Evolutionary conservation across 30 jellyfish, hydroid and myxozoan species (phyloP), one percentile per base, ranked within the genome.

Genomic region (Turritopsis rubra): DNA sequence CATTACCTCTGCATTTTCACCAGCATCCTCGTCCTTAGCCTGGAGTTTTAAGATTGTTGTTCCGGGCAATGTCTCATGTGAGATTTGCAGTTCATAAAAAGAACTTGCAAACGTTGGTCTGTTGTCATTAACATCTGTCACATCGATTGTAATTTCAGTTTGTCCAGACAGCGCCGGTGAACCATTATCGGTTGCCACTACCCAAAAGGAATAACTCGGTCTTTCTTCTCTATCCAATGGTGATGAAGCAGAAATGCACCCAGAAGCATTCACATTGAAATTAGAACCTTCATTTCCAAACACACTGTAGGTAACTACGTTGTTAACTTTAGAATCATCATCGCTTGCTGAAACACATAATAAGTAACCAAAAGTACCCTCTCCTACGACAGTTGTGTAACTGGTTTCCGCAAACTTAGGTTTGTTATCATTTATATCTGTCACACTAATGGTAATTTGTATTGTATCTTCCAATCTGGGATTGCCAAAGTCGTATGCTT

Each of bases 121-220:
- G 53, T 92, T 80, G 82, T 92, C 98, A 85, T 92, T 92, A 3
- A 85, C 84, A 73, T 92, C 98, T n/a, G 41, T 8, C 53, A 92
- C 96, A 8, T 28, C 75, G 52, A 92, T 66, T 0, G 31, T 41
- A 26, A 89, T 75, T 29, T 79, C 66, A 20, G 96, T 26, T n/a
- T 86, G 80, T 9, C 95, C 92, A 60, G 85, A 24, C 16, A 82
- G 72, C 23, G 66, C 41, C 16, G 96, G 95, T n/a, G 70, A 19
- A 26, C 90, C 98, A 81, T 82, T 85, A 72, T 92, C 98, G 3
- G 89, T 53, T 23, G 96, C 98, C 17, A 85, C 81, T 1, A 92
- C n/a, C 52, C 82, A 54, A 73, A 87, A 72, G 24, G 31, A 73
- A 84, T 84, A 88, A 28, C 53, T 54, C 1, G 93, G 60, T 52